Evolutionary conservation across 1,140 invertebrate species (phyloP), one percentile per base, ranked within the genome.

Genomic region (Brachionus koreanus): DNA sequence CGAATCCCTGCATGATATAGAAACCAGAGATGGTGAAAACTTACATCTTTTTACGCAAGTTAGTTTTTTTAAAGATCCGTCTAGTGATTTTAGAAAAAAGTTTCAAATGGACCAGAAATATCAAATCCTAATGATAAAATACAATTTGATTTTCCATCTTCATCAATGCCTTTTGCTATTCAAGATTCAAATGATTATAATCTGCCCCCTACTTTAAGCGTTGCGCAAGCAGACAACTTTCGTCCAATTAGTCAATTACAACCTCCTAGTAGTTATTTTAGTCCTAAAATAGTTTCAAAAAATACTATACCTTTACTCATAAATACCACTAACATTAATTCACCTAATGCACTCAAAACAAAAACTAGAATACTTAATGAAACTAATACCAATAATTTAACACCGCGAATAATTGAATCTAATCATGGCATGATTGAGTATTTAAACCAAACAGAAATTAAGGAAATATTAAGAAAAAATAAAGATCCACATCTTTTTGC

Each of bases 401-500:
- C 46, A 52, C 46, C 46, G 46, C 46, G 13, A 52, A 52, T 52
- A 52, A 52, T 52, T 52, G 16, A 52, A 52, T 52, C 46, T 52
- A 52, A 42, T 52, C 46, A 52, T 52, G n/a, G n/a, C 46, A 52
- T 52, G 46, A 52, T 52, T 52, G n/a, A 52, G 46, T 52, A 52
- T 52, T 46, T 52, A 52, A 37, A 37, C 65, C n/a, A 35, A 69
- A 35, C 29, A 69, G n/a, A 37, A 69, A 19, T 37, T n/a, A 35
- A 69, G 16, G 65, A 35, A 37, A 19, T 69, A 19, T 19, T 69
- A 37, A 69, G n/a, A 37, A 69, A 37, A 37, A 37, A 37, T 69
- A 69, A 69, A 37, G 65, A 69, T 37, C 29, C 10, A 37, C 65
- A 69, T 69, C 16, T 69, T 19, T 69, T 69, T 37, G 65, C 65